A percentile compares a stretch with the other conserved stretches of the same genome.
Conservation (phyloP, 2,888 invertebrate genomes). For the Mystacides longicornis region DNA sequence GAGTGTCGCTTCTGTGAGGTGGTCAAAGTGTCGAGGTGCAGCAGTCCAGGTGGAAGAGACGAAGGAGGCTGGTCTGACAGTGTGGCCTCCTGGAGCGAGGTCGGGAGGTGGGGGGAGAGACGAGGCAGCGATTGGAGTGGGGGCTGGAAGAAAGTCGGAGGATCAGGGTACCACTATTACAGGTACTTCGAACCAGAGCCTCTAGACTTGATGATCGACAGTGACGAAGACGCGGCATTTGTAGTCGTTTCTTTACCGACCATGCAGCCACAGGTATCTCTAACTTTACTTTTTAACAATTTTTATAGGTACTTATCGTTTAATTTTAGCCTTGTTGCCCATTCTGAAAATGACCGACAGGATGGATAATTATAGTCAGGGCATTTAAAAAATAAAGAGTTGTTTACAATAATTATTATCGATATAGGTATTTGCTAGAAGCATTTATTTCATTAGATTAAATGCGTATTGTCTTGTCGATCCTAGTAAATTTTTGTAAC, state of each 20-base stretch:
- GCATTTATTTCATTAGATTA: too few species aligned
- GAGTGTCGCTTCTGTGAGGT: neutral
- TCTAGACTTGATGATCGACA: constrained; percentile 49
- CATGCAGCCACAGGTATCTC: constrained; percentile 40
- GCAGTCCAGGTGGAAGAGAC: neutral
- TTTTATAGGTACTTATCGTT: too few species aligned
- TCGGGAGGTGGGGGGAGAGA: constrained; percentile 18
- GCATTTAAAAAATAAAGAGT: too few species aligned
- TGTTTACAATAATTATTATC: too few species aligned
- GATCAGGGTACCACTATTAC: constrained; percentile 34
- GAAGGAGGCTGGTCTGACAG: neutral
- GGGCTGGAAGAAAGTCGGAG: constrained; percentile 20
- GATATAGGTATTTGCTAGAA: too few species aligned
- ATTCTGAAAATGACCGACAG: too few species aligned
- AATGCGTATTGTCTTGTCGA: too few species aligned
- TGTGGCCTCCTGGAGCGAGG: constrained; percentile 15
- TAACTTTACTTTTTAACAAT: too few species aligned
- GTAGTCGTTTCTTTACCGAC: constrained; percentile 60
- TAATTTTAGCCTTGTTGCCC: too few species aligned
- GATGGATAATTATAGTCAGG: too few species aligned
- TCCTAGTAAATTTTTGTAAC: too few species aligned
- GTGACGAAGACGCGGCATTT: constrained; percentile 61
- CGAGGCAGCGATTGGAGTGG: constrained; percentile 16
- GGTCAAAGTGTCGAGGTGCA: neutral
- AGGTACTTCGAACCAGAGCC: constrained; percentile 41